Conservation (phyloP, 2,888 invertebrate genomes). For the Caradrina kadenii region DNA sequence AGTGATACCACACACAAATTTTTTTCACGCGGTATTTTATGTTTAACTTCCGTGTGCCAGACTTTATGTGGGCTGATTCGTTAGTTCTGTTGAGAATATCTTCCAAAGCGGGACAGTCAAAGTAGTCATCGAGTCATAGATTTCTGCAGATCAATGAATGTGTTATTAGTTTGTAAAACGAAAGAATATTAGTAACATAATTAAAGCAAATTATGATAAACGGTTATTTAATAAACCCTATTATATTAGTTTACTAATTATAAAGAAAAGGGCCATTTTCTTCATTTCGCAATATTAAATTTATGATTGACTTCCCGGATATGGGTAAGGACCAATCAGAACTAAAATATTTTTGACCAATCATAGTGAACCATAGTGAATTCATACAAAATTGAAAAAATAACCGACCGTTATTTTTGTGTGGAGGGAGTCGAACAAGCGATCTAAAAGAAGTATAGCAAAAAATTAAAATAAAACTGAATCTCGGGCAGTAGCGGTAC, state of each 20-base stretch:
- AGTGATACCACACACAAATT: too few relatives aligned
- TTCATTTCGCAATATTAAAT: fast-evolving
- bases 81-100: constrained; percentile 36
- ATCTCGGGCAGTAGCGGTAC: background rate
- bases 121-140: background rate
- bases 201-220: fast-evolving
- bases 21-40: too few relatives aligned
- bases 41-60: too few relatives aligned
- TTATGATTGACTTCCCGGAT: constrained; percentile 4
- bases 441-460: background rate
- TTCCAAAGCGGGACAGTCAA: constrained; percentile 22
- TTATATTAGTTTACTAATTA: fast-evolving
- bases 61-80: background rate
- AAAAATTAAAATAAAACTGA: background rate
- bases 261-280: fast-evolving
- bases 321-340: constrained; percentile 40
- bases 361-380: constrained; percentile 38
- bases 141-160: constrained; percentile 8
- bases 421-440: constrained; percentile 25
- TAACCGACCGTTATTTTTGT: constrained; percentile 63
- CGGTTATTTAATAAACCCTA: fast-evolving
- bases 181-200: background rate
- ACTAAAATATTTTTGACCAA: constrained; percentile 35
- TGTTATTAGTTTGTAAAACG: fast-evolving
- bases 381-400: constrained; percentile 19